Base-by-base conservation (phyloP, 2,797 vertebrate genomes). In the Ciconia nigra region DNA sequence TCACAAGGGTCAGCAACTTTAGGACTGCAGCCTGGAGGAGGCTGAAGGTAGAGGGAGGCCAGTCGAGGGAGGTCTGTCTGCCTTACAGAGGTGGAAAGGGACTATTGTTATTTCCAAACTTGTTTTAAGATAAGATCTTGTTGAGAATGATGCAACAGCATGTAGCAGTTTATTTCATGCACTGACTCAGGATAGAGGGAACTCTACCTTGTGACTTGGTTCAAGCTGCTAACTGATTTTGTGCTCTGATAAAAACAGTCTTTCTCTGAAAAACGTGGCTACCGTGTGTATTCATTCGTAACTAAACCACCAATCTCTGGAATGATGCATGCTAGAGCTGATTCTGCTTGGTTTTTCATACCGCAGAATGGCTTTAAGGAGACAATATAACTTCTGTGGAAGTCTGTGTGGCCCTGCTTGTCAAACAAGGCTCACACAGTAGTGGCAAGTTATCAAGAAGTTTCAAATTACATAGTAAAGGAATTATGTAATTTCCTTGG, bases 131-230 rank as follows among this genome's bases (percentile, higher is more conserved):
- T 87, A 89, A 69, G 54, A 93, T 96, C 91, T 67, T 21, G 15
- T 33, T 39, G 46, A 73, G 74, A 71, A n/a, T 71, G 87, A 79
- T 29, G 84, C 87, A 95, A 91, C 15, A 65, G 15, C 26, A 10
- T 24, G 29, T 28, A 90, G 90, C 76, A 65, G 80, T 71, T 82
- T 39, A 33, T 89, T 83, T 69, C 57, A 24, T 0, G 5, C 13
- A 18, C 61, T 83, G 93, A 78, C 72, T 89, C 93, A 93, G 84
- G 49, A 26, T 13, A 70, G 76, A 91, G 83, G 72, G 71, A 91
- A 42, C 78, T 46, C 57, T 73, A 13, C 83, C 72, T 29, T 5
- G 66, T 47, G 44, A 39, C 81, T 72, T 20, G 49, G 22, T 55
- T 63, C 13, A 5, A 58, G 67, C 69, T 91, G 39, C 41, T 63